Evolutionary conservation across 2,113 vertebrate species (phyloP), one percentile per base, ranked within the genome.

Genomic region (Callospermophilus lateralis): DNA sequence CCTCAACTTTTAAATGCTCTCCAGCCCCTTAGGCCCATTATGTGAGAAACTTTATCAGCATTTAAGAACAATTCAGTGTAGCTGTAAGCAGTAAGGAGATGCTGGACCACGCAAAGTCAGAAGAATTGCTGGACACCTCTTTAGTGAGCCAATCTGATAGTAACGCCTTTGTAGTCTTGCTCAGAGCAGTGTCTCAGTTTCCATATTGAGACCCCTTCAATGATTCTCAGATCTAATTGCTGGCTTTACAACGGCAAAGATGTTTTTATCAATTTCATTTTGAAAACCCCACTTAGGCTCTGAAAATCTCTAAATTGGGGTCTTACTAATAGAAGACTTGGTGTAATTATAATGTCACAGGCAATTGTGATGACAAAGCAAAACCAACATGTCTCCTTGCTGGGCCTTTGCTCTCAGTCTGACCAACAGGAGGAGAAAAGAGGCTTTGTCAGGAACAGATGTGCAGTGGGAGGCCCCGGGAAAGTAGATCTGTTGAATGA

Each of bases 371-470:
- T 92, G 92, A 96, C 91, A 97, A 94, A 97, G 89, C 79, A 96
- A 96, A 96, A 96, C 48, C 89, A 89, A 12, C 11, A 78, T n/a
- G 93, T 94, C 93, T 96, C 86, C 42, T 70, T 32, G 80, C 55
- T 37, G 90, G 86, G 87, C 79, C 90, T 96, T 32, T 87, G 90
- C 93, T 94, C 97, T 96, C 37, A 45, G 74, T 20, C 61, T 85
- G 90, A 97, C 90, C 96, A 78, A 95, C 15, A 6, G 74, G 84
- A 95, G 93, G 97, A 97, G 83, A 96, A 96, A 98, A 97, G 98
- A 93, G 92, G 97, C 97, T 96, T 97, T 98, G 96, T 98, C 89
- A 67, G 97, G 97, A 98, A 94, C 96, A 98, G 97, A 93, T 98
- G 97, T 95, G 80, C 84, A 85, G 92, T 94, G 98, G 97, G 97